Percentiles rank a stretch among this genome's conserved stretches.
Conservation (phyloP, 2,797 vertebrate genomes). For the Perodicticus potto region DNA sequence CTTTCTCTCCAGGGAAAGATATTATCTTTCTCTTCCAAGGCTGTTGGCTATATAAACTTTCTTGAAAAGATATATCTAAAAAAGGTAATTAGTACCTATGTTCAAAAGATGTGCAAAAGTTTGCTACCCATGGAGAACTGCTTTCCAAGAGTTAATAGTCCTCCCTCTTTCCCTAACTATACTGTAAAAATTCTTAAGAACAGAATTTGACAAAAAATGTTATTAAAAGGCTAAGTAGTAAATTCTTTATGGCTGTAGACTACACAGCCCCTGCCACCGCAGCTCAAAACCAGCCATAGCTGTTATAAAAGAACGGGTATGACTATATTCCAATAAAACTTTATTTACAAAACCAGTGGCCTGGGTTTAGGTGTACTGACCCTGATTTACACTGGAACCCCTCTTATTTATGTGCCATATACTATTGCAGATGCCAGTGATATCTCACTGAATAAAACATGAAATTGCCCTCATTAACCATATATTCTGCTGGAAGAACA, state of each 20-base stretch:
- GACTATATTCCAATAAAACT: slow-evolving; percentile 1
- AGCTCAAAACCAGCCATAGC: neutral
- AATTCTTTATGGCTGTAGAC: neutral
- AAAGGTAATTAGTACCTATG: neutral
- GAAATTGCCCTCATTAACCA: neutral
- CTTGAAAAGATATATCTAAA: neutral
- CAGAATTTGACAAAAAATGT: slow-evolving; percentile 2
- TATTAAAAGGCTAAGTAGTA: neutral
- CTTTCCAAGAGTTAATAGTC: slow-evolving; percentile 28
- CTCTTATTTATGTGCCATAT: neutral
- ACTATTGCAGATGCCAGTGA: neutral
- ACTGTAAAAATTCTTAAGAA: slow-evolving; percentile 25
- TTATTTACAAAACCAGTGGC: neutral
- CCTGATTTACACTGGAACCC: neutral
- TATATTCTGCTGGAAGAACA: neutral
- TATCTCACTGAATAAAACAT: neutral
- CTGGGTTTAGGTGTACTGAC: neutral
- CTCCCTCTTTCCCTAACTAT: neutral
- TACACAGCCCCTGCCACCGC: neutral
- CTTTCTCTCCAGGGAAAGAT: neutral
- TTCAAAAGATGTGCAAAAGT: neutral
- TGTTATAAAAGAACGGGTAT: slow-evolving; percentile 5
- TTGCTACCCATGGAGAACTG: neutral
- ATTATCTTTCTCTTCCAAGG: neutral
- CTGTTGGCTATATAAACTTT: neutral